phyloP scores from a whole-genome alignment of 2,797 vertebrate species.

The Hybognathus amarus region DNA sequence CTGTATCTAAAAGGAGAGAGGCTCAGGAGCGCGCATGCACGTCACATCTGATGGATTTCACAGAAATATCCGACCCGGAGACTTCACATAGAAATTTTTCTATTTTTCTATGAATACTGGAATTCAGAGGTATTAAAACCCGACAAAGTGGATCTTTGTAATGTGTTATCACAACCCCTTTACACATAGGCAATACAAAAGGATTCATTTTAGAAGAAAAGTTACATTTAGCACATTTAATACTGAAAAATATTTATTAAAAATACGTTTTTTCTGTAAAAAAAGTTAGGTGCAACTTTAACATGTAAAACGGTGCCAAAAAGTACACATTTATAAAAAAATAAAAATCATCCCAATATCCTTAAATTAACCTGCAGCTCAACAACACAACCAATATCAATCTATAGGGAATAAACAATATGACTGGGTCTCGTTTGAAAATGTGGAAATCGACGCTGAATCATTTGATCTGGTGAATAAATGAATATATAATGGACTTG shows the following conservation, averaged over 20 bases:
- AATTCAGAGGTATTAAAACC: no score
- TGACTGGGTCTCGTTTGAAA: neutral
- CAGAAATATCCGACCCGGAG: no score
- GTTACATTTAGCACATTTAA: no score
- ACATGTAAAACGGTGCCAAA: neutral
- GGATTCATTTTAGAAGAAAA: no score
- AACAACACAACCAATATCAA: neutral
- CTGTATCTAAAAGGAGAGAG: no score
- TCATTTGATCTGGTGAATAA: constrained; percentile 23
- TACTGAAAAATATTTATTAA: neutral
- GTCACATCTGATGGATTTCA: no score
- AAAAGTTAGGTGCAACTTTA: neutral
- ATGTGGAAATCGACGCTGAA: neutral
- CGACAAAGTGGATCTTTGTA: no score
- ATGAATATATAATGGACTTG: constrained; percentile 36
- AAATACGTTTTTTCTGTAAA: neutral
- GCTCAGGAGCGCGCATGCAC: no score
- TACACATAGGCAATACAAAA: no score
- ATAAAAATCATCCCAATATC: neutral
- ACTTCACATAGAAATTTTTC: no score
- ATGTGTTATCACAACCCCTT: no score
- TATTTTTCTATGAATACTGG: no score
- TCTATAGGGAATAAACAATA: neutral
- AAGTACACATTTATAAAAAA: neutral
- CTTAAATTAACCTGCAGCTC: neutral